Evolutionary conservation across 2,113 vertebrate species (phyloP).

Genomic region (Tragulus kanchil): DNA sequence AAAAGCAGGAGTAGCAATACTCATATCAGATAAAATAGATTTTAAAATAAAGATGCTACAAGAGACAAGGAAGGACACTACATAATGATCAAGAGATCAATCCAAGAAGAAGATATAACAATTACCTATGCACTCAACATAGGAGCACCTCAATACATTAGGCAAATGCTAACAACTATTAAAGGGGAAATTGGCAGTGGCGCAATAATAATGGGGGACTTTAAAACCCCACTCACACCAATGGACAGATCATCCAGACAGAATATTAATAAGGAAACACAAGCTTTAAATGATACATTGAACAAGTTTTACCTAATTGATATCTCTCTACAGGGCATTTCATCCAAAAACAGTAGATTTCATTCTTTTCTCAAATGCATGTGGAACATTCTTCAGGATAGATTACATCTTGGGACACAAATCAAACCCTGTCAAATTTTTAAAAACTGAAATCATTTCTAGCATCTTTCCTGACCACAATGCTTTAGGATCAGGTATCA

Average conservation of each 20-base stretch:
- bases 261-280: neutral
- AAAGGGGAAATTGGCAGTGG: neutral
- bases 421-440: too few species aligned
- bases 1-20: neutral
- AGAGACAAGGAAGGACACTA: neutral
- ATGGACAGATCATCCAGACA: neutral
- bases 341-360: too few species aligned
- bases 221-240: neutral
- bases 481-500: too few species aligned
- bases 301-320: too few species aligned
- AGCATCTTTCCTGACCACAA: too few species aligned
- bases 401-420: too few species aligned
- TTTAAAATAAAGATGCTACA: neutral
- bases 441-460: too few species aligned
- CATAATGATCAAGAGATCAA: neutral
- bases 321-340: too few species aligned
- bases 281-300: too few species aligned
- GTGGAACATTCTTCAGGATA: too few species aligned
- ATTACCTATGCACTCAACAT: neutral
- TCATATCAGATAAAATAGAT: neutral
- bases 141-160: neutral
- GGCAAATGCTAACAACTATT: neutral
- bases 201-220: neutral
- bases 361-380: too few species aligned
- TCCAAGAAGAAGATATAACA: neutral